Conservation (phyloP, 2,888 invertebrate genomes). For the Leucophora obtusa region DNA sequence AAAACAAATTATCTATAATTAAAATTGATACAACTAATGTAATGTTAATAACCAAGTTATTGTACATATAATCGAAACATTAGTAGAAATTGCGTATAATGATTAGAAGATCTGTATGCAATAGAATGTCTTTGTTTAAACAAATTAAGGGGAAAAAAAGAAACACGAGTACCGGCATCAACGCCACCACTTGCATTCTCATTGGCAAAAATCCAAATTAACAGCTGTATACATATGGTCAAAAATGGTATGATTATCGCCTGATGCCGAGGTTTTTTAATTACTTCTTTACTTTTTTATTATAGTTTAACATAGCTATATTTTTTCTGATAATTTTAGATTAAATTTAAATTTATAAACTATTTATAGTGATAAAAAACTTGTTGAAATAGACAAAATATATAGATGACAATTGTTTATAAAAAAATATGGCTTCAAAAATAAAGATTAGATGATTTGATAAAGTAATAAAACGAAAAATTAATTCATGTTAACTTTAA, state of each 20-base stretch:
- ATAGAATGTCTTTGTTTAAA: conserved; percentile 13
- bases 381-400: background rate
- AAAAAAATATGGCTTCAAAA: conserved; percentile 4
- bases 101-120: background rate
- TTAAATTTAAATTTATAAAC: background rate
- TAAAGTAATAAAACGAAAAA: no score
- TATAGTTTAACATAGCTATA: background rate
- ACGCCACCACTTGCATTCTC: conserved; percentile 7
- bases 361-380: background rate
- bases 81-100: conserved; percentile 5
- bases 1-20: background rate
- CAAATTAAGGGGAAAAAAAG: background rate
- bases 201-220: conserved; percentile 38
- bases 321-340: background rate
- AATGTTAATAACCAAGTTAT: background rate
- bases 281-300: conserved; percentile 1
- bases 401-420: background rate
- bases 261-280: conserved; percentile 20
- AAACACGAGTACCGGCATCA: background rate
- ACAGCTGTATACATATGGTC: background rate
- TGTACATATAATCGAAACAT: background rate
- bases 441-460: conserved; percentile 13
- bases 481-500: no score
- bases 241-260: conserved; percentile 44
- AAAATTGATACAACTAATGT: background rate